Base-by-base conservation (phyloP, 2,797 vertebrate species). In the Parotocinclus haroldoi region DNA sequence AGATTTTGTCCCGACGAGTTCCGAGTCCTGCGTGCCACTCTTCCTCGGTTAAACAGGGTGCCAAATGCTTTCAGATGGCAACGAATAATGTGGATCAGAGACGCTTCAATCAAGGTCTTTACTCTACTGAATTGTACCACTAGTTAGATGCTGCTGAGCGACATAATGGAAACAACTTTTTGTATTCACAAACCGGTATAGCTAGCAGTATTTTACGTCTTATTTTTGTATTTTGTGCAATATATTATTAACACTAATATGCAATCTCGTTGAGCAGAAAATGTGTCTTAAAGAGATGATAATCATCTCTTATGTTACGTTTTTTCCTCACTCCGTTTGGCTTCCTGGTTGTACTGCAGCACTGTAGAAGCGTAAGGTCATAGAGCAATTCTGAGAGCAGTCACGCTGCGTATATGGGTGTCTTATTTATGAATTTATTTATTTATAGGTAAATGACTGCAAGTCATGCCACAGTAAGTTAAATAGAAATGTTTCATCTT, bases 201-300 rank as follows among this genome's bases (percentile, higher is more conserved):
- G 82, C 85, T 82, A 88, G 88, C 90, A 89, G 91, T 94, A 93
- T 94, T 96, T 91, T 88, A 80, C 67, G 80, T 90, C 80, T 85
- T 73, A 73, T 94, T 90, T 94, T 94, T 93, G 88, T 93, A 93
- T 90, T 83, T 91, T 87, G 93, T 96, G 95, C 93, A 96, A 95
- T 94, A 95, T 88, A 42, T 42, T 88, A 42, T 42, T 78, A 90
- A 88, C 84, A 85, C 82, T 87, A 87, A 87, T 94, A 94, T 92
- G 92, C 92, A 95, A 92, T 38, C 85, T 88, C 67, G 27, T 27
- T 80, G 73, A 85, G 84, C 66, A 73, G 77, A 83, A 72, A 17
- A 80, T 53, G 78, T 85, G 78, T 88, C 84, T 85, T 79, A 76
- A 81, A 85, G 81, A 78, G 83, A 88, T 14, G 68, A 71, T 55